A percentile compares a stretch with the other conserved stretches of the same genome.
Evolutionary conservation across 2,113 vertebrate species (phyloP).

Genomic region (Eurypyga helias): DNA sequence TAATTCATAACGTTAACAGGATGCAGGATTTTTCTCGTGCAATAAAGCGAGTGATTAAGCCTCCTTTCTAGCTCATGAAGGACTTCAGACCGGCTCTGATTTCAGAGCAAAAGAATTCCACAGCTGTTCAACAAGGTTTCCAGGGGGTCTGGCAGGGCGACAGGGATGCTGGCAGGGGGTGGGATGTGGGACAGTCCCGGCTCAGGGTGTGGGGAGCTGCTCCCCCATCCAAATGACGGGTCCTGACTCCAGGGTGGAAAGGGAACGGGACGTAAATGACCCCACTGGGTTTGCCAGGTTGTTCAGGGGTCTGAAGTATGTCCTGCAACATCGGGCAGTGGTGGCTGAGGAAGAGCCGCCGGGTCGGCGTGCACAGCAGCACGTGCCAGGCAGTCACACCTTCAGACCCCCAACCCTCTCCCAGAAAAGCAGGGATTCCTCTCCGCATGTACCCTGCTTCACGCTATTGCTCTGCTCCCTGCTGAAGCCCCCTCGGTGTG

Average conservation of each 20-base stretch:
- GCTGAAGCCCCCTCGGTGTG: too few relatives aligned
- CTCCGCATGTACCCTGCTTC: accelerated
- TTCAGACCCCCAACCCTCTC: neutral
- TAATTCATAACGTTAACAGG: conserved; percentile 74
- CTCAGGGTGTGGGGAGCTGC: accelerated
- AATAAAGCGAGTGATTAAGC: neutral
- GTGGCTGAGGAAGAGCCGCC: neutral
- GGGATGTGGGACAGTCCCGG: accelerated
- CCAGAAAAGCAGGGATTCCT: accelerated
- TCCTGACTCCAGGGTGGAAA: neutral
- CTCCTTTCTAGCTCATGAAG: neutral
- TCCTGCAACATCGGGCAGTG: accelerated
- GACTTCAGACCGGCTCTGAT: neutral
- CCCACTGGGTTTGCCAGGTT: neutral
- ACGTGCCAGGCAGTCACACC: neutral
- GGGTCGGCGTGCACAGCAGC: neutral
- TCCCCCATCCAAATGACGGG: accelerated
- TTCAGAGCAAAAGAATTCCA: neutral
- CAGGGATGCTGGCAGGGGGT: neutral
- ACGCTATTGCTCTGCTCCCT: neutral
- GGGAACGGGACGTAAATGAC: accelerated
- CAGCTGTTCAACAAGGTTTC: neutral
- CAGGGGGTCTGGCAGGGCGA: accelerated
- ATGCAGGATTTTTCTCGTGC: neutral
- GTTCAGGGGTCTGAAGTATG: neutral